Base-by-base conservation (phyloP, 2,888 invertebrate genomes). In the Drosophila fungiperda region DNA sequence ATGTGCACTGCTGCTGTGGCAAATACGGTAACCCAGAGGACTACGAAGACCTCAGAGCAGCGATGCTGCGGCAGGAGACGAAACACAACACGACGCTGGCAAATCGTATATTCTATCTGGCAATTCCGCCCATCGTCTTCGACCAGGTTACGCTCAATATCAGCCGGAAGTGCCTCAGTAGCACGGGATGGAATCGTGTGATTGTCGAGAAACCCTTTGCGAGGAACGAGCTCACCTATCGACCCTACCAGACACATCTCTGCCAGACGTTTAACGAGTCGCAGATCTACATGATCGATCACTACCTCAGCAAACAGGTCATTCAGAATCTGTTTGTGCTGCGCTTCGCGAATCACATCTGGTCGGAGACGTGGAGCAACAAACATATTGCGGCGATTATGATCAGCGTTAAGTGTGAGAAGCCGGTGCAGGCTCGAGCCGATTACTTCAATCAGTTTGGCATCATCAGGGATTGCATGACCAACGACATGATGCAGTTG, bases 251-350 rank as follows among this genome's bases (percentile, higher is more conserved):
- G 64, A 59, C 73, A 0, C 67, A 73, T 7, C 75, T 87, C 3
- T 86, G 89, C 20, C 80, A 82, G 58, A 69, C 70, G 1, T 90
- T 83, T 32, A 78, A 65, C 68, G 90, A 87, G 68, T 68, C 82
- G 1, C 84, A 87, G 48, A 89, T 87, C 60, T 87, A 75, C 32
- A 65, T 87, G 73, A 87, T 90, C 6, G 90, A 87, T 32, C 86
- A 88, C 7, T 81, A 68, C 12, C 23, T 87, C 1, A 88, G 82
- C 61, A 79, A 71, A 17, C 55, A 70, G 26, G 68, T 90, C 1
- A 54, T 88, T 7, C 83, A 86, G 15, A 88, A 75, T 23, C 42
- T 81, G 15, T 54, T 88, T 20, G 86, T 76, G 0, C 29, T 90
- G 23, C 90, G 86, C 6, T 87, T 79, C 29, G 71, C 76, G 17